A percentile compares a stretch with the other conserved stretches of the same genome.
phyloP scores from a whole-genome alignment of 1,140 invertebrate species.

The Drosophila willistoni region DNA sequence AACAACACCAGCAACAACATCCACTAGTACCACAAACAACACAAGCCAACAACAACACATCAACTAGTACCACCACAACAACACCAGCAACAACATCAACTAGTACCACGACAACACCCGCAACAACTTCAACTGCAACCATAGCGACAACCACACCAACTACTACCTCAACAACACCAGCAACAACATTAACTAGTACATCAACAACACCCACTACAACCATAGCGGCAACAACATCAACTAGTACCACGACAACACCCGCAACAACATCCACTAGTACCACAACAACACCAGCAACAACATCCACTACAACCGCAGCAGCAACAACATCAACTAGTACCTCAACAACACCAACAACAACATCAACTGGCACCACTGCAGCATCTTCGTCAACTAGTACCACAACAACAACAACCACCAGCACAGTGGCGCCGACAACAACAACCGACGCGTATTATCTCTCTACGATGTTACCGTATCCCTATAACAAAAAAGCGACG shows the following conservation, averaged over 20 bases:
- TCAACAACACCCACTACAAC: not conserved
- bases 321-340: not conserved
- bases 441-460: slow-evolving; percentile 11
- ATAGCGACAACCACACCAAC: not conserved
- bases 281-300: not conserved
- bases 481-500: slow-evolving; percentile 26
- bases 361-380: slow-evolving; percentile 9
- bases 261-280: slow-evolving; percentile 3
- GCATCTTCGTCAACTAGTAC: not conserved
- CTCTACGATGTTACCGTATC: slow-evolving; percentile 47
- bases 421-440: slow-evolving; percentile 3
- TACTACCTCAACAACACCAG: slow-evolving; percentile 1
- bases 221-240: not conserved
- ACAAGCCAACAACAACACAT: slow-evolving; percentile 18
- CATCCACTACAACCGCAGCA: slow-evolving; percentile 30
- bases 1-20: not conserved
- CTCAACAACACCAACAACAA: not conserved
- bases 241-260: not conserved
- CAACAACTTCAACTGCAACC: not conserved
- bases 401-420: slow-evolving; percentile 16
- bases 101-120: not conserved
- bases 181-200: not conserved
- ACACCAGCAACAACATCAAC: slow-evolving; percentile 4
- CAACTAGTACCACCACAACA: slow-evolving; percentile 10
- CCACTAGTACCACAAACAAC: slow-evolving; percentile 12